Evolutionary conservation across 2,888 invertebrate species (phyloP).

Genomic region (Fissipunctia ypsillon): DNA sequence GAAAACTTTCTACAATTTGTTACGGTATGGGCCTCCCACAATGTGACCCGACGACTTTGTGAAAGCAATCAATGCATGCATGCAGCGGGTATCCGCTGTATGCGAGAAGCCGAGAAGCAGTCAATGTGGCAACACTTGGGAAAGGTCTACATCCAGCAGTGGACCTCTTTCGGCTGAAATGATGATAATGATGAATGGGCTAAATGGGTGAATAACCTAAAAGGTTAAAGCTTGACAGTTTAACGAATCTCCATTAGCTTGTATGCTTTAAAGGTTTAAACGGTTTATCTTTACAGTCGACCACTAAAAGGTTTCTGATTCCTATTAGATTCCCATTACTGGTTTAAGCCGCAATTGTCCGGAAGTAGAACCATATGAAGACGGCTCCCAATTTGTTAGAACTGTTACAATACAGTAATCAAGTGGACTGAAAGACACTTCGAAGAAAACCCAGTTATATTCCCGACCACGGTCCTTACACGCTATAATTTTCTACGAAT

Average conservation of each 20-base stretch:
- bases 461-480: background rate
- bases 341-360: background rate
- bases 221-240: background rate
- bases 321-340: background rate
- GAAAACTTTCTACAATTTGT: background rate
- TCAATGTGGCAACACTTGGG: background rate
- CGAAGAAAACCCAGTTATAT: conserved; percentile 4
- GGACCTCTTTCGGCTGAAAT: background rate
- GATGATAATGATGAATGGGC: background rate
- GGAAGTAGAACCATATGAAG: background rate
- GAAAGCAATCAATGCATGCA: too few species aligned
- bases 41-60: too few species aligned
- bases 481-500: conserved; percentile 22
- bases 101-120: background rate
- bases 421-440: background rate
- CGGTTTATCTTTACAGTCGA: background rate
- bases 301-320: background rate
- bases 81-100: too few species aligned
- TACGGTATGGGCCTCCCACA: background rate
- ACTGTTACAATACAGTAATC: conserved; percentile 3
- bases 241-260: background rate
- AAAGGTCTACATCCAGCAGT: too few species aligned
- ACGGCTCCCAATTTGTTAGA: background rate
- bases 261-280: background rate
- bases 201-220: background rate